These are phyloP conservation scores for Falcunculus frontatus DNA, from an alignment of 2,113 vertebrate species.

Conservation along the genomic window DNA sequence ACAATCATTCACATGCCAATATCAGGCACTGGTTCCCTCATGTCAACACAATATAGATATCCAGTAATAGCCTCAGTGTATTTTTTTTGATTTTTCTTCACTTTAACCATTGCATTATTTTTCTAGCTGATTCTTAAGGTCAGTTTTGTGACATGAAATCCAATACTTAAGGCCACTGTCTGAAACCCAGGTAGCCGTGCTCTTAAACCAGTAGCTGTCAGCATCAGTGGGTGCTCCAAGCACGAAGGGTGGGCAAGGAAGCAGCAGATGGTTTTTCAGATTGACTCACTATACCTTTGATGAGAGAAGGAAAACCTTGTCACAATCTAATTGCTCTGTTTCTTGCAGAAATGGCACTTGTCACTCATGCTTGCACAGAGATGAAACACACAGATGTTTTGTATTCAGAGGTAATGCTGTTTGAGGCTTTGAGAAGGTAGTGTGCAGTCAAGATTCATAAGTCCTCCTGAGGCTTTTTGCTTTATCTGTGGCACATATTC, in stretches of 20 bases:
- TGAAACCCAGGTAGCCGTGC: background rate
- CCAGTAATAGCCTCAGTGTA: background rate
- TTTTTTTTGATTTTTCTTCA: background rate
- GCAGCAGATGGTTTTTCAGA: background rate
- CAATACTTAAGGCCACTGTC: background rate
- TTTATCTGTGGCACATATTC: background rate
- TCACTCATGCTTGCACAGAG: background rate
- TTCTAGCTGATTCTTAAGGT: background rate
- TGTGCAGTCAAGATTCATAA: background rate
- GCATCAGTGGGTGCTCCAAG: background rate
- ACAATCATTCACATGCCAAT: slow-evolving; percentile 49
- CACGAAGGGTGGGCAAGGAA: background rate
- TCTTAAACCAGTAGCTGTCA: background rate
- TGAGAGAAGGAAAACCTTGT: background rate
- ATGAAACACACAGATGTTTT: background rate
- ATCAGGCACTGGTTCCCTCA: slow-evolving; percentile 10
- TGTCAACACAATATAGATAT: slow-evolving; percentile 10
- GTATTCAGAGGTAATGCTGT: background rate
- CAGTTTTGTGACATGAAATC: background rate
- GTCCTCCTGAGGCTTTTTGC: background rate
- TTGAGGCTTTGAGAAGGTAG: background rate
- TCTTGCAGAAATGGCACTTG: background rate
- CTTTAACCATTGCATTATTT: background rate
- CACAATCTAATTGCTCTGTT: background rate
- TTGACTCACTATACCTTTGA: background rate